A percentile compares a stretch with the other conserved stretches of the same genome.
These are phyloP conservation scores for Pangasius macronema DNA, from an alignment of 2,797 vertebrate species.

Conservation along the genomic window DNA sequence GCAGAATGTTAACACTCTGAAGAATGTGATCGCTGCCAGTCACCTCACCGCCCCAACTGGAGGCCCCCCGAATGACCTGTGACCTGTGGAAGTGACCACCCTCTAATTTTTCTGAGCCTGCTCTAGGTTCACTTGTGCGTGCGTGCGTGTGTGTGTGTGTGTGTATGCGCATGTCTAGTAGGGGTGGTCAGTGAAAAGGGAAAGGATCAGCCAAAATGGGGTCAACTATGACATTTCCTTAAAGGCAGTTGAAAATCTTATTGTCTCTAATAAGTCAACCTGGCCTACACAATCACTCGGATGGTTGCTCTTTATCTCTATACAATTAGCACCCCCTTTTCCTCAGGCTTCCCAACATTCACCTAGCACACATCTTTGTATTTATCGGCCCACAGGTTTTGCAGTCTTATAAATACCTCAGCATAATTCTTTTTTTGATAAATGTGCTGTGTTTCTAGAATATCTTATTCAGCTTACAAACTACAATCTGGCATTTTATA, in stretches of 20 bases:
- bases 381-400: neutral
- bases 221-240: constrained; percentile 34
- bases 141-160: constrained; percentile 30
- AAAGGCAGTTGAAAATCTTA: constrained; percentile 20
- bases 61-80: constrained; percentile 72
- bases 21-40: constrained; percentile 74
- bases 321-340: neutral
- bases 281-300: neutral
- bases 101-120: constrained; percentile 57
- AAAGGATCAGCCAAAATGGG: constrained; percentile 56
- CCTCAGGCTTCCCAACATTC: neutral
- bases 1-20: constrained; percentile 77
- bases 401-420: neutral
- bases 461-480: neutral
- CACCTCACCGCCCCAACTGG: constrained; percentile 62
- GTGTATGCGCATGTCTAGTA: neutral
- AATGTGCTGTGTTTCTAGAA: neutral
- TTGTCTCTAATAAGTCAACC: neutral
- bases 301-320: neutral
- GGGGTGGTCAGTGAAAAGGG: constrained; percentile 71
- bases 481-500: neutral
- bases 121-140: constrained; percentile 53
- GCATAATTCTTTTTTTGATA: neutral
- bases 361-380: neutral
- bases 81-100: constrained; percentile 67